A percentile compares a stretch with the other conserved stretches of the same genome.
Evolutionary conservation across 53 echinoderm and acorn worm species (phyloP).

Genomic region (Temnopleurus reevesii): DNA sequence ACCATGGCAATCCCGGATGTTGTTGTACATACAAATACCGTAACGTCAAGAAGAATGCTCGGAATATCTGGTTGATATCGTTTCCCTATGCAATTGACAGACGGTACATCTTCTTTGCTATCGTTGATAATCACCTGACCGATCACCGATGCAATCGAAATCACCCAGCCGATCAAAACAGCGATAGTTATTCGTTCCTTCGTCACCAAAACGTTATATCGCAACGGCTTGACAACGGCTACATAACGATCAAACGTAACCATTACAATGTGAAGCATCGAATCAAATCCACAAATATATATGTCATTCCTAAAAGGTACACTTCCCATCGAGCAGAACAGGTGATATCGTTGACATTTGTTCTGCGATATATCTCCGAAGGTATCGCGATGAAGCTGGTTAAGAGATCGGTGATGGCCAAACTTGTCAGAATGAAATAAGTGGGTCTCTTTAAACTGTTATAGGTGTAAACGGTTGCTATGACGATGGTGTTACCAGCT

Average conservation of each 20-base stretch:
- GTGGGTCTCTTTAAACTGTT: neutral
- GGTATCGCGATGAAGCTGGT: conserved; percentile 17
- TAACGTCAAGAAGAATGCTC: neutral
- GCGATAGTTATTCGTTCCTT: neutral
- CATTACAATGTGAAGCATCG: conserved; percentile 14
- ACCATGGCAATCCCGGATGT: neutral
- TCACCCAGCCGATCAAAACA: neutral
- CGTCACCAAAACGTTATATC: conserved; percentile 5
- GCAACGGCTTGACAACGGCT: neutral
- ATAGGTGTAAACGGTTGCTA: conserved; percentile 2
- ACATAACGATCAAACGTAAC: conserved; percentile 17
- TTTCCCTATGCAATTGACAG: neutral
- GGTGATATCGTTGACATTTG: conserved; percentile 16
- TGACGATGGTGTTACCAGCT: neutral
- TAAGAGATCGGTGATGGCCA: neutral
- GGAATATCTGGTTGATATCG: neutral
- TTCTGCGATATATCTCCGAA: conserved; percentile 7
- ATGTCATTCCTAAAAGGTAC: conserved; percentile 9
- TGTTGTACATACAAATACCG: neutral
- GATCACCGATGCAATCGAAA: neutral
- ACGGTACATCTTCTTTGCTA: neutral
- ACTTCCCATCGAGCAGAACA: conserved; percentile 11
- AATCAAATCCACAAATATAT: conserved; percentile 18
- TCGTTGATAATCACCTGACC: neutral
- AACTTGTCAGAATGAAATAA: neutral